Base-by-base conservation (phyloP, 2,113 vertebrate genomes). In the Uropsilus gracilis region DNA sequence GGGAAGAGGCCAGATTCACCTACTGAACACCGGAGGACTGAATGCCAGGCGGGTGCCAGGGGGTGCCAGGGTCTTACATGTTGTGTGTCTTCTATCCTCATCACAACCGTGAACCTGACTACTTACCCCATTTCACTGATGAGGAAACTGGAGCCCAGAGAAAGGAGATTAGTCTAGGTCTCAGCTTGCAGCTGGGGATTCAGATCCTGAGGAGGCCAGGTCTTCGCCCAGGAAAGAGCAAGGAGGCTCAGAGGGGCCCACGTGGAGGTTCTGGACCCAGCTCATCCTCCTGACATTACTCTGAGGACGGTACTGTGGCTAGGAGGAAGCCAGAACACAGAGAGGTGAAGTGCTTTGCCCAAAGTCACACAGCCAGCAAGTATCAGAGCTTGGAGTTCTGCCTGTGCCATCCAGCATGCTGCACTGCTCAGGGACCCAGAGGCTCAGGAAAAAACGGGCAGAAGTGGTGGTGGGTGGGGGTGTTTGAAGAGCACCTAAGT, bases 51-150 rank as follows among this genome's bases (percentile, higher is more conserved):
- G 4, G 59, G 2, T 14, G 24, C 82, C 37, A 7, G 2, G 4
- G 22, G 55, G 37, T 0, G 34, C 73, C 2, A 7, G 17, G 6
- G 44, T 10, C 42, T 37, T 3, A 32, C 6, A 2, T 3, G 8
- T 0, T 10, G 39, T 7, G 18, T 14, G 50, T 53, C 68, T 2
- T 18, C 66, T 44, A n/a, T 50, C 55, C 13, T 48, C 17, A 5
- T 18, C 32, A 28, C 22, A 16, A 3, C 42, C 0, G 1, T 1
- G 8, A 4, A 42, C 11, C 39, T 1, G 0, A 0, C 26, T 28
- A 2, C 8, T 37, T 7, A 44, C 32, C 57, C 46, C 42, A 6
- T 68, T 63, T 82, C 10, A 14, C 34, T 6, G 50, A 30, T 9
- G 55, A 77, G 44, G 37, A 80, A n/a, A 34, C 77, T 7, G 55